Percentiles rank a stretch among this genome's conserved stretches.
Conservation (phyloP, 2,113 vertebrate genomes). For the Symphodus melops region DNA sequence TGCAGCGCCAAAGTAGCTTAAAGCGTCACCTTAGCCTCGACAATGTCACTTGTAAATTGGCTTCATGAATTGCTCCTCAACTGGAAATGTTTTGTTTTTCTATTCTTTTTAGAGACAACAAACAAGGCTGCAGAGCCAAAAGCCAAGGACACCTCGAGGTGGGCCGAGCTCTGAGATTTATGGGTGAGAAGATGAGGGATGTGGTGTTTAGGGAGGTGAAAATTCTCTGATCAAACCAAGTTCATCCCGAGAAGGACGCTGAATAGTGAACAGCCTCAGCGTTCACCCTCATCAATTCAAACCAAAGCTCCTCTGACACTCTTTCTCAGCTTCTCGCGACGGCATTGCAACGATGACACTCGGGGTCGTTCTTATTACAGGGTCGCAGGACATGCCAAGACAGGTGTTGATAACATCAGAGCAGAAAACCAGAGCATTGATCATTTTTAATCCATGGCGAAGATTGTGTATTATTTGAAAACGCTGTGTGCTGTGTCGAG, state of each 20-base stretch:
- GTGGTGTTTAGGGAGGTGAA: constrained; percentile 29
- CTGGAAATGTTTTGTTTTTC: background rate
- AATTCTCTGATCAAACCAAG: constrained; percentile 38
- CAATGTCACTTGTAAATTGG: constrained; percentile 2
- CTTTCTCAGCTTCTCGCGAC: background rate
- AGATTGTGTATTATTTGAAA: background rate
- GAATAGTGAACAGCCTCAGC: background rate
- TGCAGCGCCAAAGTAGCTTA: too few species aligned
- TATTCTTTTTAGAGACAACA: constrained; percentile 54
- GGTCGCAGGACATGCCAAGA: background rate
- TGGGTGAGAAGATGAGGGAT: constrained; percentile 40
- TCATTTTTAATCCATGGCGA: background rate
- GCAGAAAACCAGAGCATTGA: background rate
- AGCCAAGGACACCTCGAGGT: constrained; percentile 50
- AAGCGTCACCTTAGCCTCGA: too few species aligned
- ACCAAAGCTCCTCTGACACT: constrained; percentile 2
- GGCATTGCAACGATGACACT: constrained; percentile 20
- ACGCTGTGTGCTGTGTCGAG: background rate
- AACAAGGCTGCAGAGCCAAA: constrained; percentile 45
- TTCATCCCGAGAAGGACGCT: constrained; percentile 34
- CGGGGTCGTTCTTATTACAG: constrained; percentile 15
- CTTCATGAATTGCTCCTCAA: background rate
- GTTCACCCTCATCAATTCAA: background rate
- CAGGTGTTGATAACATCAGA: background rate
- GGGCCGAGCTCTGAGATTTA: constrained; percentile 54